Evolutionary conservation across 1,140 invertebrate species (phyloP).

Genomic region (Neodiprion virginianus): DNA sequence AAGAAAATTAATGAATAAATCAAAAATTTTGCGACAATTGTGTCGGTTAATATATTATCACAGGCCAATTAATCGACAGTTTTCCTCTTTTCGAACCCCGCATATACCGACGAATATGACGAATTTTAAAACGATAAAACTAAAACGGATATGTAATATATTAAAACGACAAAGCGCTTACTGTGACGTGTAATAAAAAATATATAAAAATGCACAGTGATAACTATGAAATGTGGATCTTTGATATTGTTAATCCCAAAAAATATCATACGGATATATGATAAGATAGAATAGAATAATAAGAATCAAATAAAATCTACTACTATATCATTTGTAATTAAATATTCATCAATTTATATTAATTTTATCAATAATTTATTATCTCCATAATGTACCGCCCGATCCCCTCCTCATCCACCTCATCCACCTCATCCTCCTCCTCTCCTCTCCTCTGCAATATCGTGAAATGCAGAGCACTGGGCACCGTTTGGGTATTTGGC

Average conservation of each 20-base stretch:
- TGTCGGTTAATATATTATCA: conserved; percentile 37
- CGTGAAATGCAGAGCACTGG: too few relatives aligned
- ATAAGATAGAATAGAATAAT: too few relatives aligned
- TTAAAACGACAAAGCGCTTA: too few relatives aligned
- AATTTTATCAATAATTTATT: conserved; percentile 65
- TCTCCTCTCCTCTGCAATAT: too few relatives aligned
- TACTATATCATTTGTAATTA: conserved; percentile 61
- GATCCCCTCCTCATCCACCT: conserved; percentile 25
- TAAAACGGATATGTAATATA: not conserved
- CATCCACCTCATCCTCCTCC: conserved; percentile 15
- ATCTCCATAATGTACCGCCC: conserved; percentile 58
- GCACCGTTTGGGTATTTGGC: conserved; percentile 59
- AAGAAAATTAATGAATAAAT: not conserved
- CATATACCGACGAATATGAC: not conserved
- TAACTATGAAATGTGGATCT: too few relatives aligned
- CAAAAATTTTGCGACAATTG: conserved; percentile 40
- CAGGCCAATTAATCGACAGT: conserved; percentile 38
- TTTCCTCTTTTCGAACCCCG: conserved; percentile 17
- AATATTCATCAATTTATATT: conserved; percentile 63
- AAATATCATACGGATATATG: too few relatives aligned
- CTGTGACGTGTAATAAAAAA: too few relatives aligned
- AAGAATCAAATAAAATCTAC: conserved; percentile 46
- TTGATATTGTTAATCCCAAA: too few relatives aligned
- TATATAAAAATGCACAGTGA: too few relatives aligned
- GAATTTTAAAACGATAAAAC: conserved; percentile 8